Conservation (phyloP, 2,797 vertebrate species). For the Poeciliopsis gracilis region DNA sequence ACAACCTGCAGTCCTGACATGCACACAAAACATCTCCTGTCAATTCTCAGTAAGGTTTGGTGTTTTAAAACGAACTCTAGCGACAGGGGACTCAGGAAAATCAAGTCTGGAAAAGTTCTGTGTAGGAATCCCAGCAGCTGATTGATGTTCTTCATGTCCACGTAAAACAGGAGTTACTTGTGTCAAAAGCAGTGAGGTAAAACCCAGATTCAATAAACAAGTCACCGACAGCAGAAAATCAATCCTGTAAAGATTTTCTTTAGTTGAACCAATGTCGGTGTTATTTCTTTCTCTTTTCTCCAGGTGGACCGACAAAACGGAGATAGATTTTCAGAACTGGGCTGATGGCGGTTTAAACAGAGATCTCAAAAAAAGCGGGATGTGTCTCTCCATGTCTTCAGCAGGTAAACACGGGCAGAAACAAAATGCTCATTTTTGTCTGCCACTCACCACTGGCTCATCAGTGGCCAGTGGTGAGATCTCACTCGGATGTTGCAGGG, state of each 20-base stretch:
- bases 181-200: not conserved
- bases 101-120: not conserved
- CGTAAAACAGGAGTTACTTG: not conserved
- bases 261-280: not conserved
- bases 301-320: conserved; percentile 90
- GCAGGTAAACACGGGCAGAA: conserved; percentile 79
- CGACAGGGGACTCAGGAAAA: not conserved
- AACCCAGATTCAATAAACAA: not conserved
- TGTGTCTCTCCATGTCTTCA: conserved; percentile 87
- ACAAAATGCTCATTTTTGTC: not conserved
- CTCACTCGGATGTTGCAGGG: conserved; percentile 72
- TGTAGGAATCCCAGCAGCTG: not conserved
- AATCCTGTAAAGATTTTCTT: not conserved
- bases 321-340: conserved; percentile 89
- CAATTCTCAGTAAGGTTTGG: not conserved
- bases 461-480: not conserved
- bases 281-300: conserved; percentile 20
- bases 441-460: no score
- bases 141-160: not conserved
- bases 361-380: conserved; percentile 50
- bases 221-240: no score
- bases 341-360: conserved; percentile 55
- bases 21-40: not conserved
- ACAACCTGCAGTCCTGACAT: no score
- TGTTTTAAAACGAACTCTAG: not conserved